Percentiles rank a stretch among this genome's conserved stretches.
Conservation (phyloP, 2,797 vertebrate genomes). For the Scleropages formosus region DNA sequence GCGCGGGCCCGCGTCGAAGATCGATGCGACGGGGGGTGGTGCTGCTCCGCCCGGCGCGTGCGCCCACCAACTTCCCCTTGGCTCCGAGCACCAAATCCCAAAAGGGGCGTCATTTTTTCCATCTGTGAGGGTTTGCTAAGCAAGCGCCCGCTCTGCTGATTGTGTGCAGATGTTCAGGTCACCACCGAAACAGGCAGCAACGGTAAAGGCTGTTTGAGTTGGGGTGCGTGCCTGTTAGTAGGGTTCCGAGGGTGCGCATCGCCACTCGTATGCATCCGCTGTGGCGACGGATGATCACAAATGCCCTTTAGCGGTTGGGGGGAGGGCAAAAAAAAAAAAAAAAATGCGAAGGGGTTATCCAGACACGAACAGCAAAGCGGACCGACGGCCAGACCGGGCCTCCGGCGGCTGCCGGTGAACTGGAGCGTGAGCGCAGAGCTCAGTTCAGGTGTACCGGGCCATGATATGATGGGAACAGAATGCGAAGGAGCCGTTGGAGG, state of each 20-base stretch:
- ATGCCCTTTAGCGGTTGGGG: constrained; percentile 18
- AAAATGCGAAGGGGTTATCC: constrained; percentile 23
- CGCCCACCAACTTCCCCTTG: neutral
- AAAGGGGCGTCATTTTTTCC: neutral
- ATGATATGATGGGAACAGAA: constrained; percentile 38
- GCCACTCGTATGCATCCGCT: constrained; percentile 27
- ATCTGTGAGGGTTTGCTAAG: constrained; percentile 18
- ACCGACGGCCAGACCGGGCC: neutral
- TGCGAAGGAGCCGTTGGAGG: constrained; percentile 34
- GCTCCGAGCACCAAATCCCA: neutral
- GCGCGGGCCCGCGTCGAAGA: constrained; percentile 41
- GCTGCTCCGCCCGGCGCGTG: constrained; percentile 23
- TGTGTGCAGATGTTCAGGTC: neutral
- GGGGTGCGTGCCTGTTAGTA: neutral
- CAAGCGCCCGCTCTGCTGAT: neutral
- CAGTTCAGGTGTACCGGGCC: constrained; percentile 34
- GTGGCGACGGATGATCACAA: constrained; percentile 32
- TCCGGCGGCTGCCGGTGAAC: constrained; percentile 16
- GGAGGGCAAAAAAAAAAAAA: too few species aligned
- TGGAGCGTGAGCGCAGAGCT: constrained; percentile 15
- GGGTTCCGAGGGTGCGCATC: constrained; percentile 23
- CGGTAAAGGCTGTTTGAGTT: too few species aligned
- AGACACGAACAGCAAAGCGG: constrained; percentile 27
- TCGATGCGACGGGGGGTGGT: constrained; percentile 40
- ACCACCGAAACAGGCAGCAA: too few species aligned